Percentiles rank a stretch among this genome's conserved stretches.
Conservation (phyloP, 2,797 vertebrate species). For the Bradypodion pumilum region DNA sequence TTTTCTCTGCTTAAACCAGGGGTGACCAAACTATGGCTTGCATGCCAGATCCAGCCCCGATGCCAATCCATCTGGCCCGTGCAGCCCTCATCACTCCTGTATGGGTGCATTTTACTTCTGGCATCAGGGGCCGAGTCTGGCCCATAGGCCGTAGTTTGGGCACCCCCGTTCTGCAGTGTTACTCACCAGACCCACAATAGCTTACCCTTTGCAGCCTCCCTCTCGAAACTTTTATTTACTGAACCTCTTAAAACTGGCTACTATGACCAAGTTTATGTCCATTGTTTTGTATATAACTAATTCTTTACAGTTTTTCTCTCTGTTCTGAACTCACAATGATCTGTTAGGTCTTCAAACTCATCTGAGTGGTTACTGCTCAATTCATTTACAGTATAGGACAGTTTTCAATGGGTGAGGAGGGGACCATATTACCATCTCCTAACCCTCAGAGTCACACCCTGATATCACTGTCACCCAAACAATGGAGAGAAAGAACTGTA, state of each 20-base stretch:
- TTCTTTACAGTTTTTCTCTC: background rate
- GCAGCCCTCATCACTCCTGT: too few species aligned
- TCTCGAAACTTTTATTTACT: too few species aligned
- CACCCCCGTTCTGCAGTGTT: background rate
- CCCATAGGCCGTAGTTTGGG: too few species aligned
- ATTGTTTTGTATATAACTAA: background rate
- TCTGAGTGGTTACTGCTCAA: background rate
- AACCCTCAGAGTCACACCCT: background rate
- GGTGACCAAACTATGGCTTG: too few species aligned
- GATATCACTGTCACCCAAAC: background rate
- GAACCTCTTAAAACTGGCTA: background rate
- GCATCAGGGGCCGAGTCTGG: too few species aligned
- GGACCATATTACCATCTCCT: background rate
- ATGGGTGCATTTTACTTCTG: too few species aligned
- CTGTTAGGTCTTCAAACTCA: background rate
- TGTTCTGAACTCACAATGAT: background rate
- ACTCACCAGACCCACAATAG: too few species aligned
- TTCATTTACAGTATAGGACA: background rate
- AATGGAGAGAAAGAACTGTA: background rate
- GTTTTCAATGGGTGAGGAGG: too few species aligned
- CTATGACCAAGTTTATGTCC: background rate
- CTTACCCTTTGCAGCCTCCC: background rate
- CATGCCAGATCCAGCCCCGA: too few species aligned
- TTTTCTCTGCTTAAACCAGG: too few species aligned
- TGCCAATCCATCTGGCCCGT: too few species aligned